Evolutionary conservation across 2,113 vertebrate species (phyloP).

Genomic region (Australoheros scitulus): DNA sequence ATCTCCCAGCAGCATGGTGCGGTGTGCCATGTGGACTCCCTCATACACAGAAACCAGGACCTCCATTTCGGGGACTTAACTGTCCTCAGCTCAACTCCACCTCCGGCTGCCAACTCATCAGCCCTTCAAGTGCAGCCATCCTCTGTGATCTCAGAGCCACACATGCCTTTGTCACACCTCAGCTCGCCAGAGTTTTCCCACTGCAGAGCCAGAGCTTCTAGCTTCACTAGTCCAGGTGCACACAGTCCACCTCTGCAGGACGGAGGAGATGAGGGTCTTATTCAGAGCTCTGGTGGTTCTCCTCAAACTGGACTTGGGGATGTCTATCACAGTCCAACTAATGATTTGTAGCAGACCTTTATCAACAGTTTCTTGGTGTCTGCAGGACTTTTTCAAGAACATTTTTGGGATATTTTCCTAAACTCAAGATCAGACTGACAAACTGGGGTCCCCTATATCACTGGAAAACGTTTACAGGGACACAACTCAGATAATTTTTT

Average conservation of each 20-base stretch:
- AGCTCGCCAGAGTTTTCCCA: conserved; percentile 42
- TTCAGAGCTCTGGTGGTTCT: conserved; percentile 53
- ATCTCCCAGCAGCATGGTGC: conserved; percentile 44
- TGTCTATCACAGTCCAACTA: conserved; percentile 31
- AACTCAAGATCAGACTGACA: conserved; percentile 33
- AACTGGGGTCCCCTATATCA: conserved; percentile 6
- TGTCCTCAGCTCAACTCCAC: conserved; percentile 14
- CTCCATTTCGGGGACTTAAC: conserved; percentile 37
- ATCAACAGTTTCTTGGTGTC: conserved; percentile 17
- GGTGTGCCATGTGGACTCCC: conserved; percentile 28
- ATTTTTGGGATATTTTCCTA: conserved; percentile 29
- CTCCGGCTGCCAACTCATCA: conserved; percentile 14
- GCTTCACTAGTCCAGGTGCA: conserved; percentile 43
- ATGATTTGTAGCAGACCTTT: conserved; percentile 59
- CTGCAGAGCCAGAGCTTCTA: conserved; percentile 16
- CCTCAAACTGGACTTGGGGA: conserved; percentile 45
- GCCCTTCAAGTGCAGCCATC: conserved; percentile 22
- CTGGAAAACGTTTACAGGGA: conserved; percentile 47
- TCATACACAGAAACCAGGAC: conserved; percentile 55
- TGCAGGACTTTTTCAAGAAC: conserved; percentile 29
- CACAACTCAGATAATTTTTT: conserved; percentile 42
- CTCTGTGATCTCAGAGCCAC: conserved; percentile 34
- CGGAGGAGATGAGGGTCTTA: conserved; percentile 23
- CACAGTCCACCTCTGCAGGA: conserved; percentile 48
- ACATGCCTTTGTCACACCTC: conserved; percentile 34